These are phyloP conservation scores for Epizoanthus scotinus DNA, from an alignment of 92 coral and sea anemone genomes.

Conservation along the genomic window DNA sequence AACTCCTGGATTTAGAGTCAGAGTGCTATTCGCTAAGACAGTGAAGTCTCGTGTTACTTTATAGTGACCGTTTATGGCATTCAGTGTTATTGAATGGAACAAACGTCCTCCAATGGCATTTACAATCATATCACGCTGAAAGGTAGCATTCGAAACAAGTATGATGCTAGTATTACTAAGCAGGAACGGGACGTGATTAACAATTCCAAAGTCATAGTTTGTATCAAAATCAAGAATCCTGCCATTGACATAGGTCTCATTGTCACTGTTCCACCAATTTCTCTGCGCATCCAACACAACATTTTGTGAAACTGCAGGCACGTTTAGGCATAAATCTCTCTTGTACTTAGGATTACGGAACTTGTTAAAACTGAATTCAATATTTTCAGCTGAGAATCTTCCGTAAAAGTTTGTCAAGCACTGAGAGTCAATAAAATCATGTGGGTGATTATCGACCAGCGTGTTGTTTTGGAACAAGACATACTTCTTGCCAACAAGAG, in stretches of 20 bases:
- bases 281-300: too few relatives aligned
- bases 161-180: neutral
- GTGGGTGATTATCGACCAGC: constrained; percentile 23
- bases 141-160: neutral
- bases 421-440: neutral
- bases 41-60: constrained; percentile 21
- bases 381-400: neutral
- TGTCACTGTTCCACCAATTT: constrained; percentile 2
- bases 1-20: constrained; percentile 44
- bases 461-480: constrained; percentile 46
- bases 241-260: neutral
- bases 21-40: constrained; percentile 9
- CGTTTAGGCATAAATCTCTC: too few relatives aligned
- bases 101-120: constrained; percentile 33
- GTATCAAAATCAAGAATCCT: constrained; percentile 18
- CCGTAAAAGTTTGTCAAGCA: constrained; percentile 45
- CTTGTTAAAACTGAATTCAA: neutral
- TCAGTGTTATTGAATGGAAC: constrained; percentile 14
- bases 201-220: constrained; percentile 18
- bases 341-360: neutral
- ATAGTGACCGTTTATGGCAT: constrained; percentile 14
- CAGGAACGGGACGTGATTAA: constrained; percentile 7
- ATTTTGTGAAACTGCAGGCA: too few relatives aligned
- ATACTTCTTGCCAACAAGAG: too few relatives aligned
- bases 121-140: neutral